A percentile compares a stretch with the other conserved stretches of the same genome.
These are phyloP conservation scores for Leptodactylus fuscus DNA, from an alignment of 2,113 vertebrate genomes.

Conservation along the genomic window DNA sequence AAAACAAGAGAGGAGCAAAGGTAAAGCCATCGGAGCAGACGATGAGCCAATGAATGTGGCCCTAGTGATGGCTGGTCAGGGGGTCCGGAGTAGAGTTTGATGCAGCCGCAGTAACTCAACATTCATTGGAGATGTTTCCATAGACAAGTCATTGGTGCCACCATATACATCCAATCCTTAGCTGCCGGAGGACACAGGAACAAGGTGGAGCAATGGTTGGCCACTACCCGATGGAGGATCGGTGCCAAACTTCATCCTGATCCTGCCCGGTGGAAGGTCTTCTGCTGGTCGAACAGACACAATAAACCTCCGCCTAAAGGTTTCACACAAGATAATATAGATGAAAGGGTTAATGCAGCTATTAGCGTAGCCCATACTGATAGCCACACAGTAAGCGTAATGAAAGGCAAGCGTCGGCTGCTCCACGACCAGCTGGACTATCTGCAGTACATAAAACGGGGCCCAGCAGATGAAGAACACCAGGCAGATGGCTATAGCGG, in stretches of 20 bases:
- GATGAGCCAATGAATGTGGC: background rate
- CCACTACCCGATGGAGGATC: conserved; percentile 41
- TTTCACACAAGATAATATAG: conserved; percentile 68
- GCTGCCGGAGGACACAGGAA: conserved; percentile 47
- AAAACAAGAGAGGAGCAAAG: background rate
- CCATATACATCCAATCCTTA: background rate
- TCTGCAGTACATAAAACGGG: conserved; percentile 67
- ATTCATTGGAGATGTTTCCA: background rate
- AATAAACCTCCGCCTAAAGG: conserved; percentile 60
- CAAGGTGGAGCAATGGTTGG: conserved; percentile 60
- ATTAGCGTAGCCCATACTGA: conserved; percentile 69
- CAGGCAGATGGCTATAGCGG: conserved; percentile 64
- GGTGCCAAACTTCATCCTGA: conserved; percentile 37
- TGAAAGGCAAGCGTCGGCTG: conserved; percentile 65
- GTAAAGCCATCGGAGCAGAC: background rate
- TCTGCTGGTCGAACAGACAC: conserved; percentile 65
- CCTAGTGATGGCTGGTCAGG: background rate
- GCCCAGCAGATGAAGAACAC: conserved; percentile 69
- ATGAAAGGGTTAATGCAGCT: conserved; percentile 71
- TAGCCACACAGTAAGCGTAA: conserved; percentile 65
- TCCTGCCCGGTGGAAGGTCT: conserved; percentile 45
- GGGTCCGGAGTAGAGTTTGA: background rate
- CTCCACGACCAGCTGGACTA: conserved; percentile 63
- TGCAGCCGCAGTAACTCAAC: background rate
- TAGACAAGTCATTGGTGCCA: background rate